Evolutionary conservation across 30 jellyfish, hydroid and myxozoan genomes (phyloP), one percentile per base, ranked within the genome.

Genomic region (Aurelia coerulea): DNA sequence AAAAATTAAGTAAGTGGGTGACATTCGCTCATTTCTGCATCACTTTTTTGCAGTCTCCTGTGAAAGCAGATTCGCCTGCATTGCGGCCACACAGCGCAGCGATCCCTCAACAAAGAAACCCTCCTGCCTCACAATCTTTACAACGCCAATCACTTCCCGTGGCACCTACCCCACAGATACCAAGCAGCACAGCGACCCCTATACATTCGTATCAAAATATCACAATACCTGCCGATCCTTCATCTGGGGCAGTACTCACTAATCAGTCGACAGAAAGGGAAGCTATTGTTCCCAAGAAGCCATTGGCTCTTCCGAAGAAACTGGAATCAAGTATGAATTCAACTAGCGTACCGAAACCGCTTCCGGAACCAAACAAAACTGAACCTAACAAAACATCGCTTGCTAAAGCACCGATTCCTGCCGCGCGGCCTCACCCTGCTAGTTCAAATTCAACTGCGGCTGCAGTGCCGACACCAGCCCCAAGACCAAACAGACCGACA

Each of bases 21-120:
- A 0, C 56, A 46, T 46, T 46, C 56, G 15, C 15, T 46, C 56
- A 46, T 46, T 46, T 7, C 14, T 6, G 56, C 56, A 46, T 46
- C 14, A 46, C 56, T 46, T 46, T 46, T 63, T 83, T 72, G 34
- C 69, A 83, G 92, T 83, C 92, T 10, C 79, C 92, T 23, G 92
- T 72, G 16, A 71, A 71, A 58, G 92, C 92, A 39, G 91, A 81
- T 7, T 12, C 85, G 16, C 92, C 86, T 10, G 86, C 79, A n/a
- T 37, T 81, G 67, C 65, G 83, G 62, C 80, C 59, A 6, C 71
- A 31, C 18, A 35, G 63, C 73, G 16, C 65, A 54, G 50, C 32
- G 62, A 10, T 59, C 5, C 65, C 60, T 13, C 73, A 37, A 31
- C 29, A 74, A 74, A 15, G 50, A 33, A 29, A 62, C 53, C 67